Conservation (phyloP, 2,113 vertebrate species). For the Lepisosteus osseus region DNA sequence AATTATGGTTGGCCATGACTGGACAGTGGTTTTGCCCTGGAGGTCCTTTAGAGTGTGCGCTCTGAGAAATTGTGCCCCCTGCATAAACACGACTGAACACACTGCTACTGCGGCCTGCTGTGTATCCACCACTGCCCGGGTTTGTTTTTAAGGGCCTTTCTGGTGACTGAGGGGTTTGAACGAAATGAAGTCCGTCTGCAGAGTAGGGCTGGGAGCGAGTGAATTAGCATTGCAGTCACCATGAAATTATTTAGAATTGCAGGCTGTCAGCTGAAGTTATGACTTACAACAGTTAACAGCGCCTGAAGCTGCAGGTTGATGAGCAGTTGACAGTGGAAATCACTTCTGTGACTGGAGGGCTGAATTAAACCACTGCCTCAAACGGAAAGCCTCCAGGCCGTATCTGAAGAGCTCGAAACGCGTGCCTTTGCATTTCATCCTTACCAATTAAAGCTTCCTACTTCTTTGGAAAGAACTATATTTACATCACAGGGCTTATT, state of each 20-base stretch:
- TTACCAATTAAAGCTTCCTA: not conserved
- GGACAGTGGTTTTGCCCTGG: too few species aligned
- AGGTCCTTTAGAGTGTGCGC: too few species aligned
- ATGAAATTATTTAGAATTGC: conserved; percentile 9
- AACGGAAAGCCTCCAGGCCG: too few species aligned
- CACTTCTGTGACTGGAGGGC: not conserved
- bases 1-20: too few species aligned
- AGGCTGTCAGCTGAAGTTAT: not conserved
- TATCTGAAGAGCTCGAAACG: not conserved
- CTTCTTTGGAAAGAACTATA: not conserved
- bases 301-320: conserved; percentile 4
- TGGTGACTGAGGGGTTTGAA: conserved; percentile 1
- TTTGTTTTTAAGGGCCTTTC: not conserved
- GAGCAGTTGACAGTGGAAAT: not conserved
- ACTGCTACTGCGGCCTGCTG: too few species aligned
- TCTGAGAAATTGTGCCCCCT: too few species aligned
- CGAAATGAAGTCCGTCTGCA: conserved; percentile 11
- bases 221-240: conserved; percentile 7
- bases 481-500: not conserved
- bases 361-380: not conserved
- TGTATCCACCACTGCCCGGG: not conserved
- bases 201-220: not conserved
- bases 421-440: not conserved
- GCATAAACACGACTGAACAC: too few species aligned
- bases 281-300: not conserved